These are phyloP conservation scores for Sternarchorhynchus goeldii DNA, from an alignment of 2,797 vertebrate genomes.

Conservation along the genomic window DNA sequence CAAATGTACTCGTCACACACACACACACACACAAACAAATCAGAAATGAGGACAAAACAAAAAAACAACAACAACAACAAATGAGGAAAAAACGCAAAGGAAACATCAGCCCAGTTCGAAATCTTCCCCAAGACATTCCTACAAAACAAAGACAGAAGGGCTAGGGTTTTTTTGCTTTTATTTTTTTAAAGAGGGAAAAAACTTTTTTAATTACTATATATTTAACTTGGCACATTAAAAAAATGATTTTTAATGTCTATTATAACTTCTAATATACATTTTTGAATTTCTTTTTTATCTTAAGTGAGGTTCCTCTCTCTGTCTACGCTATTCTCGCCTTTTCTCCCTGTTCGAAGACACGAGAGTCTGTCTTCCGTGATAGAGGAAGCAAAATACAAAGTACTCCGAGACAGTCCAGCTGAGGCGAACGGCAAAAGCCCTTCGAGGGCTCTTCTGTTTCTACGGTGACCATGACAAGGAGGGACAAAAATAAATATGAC, in stretches of 20 bases:
- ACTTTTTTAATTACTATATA: slow-evolving; percentile 9
- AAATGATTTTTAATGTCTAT: background rate
- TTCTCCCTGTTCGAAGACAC: no score
- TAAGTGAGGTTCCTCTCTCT: no score
- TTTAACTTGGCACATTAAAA: background rate
- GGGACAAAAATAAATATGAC: slow-evolving; percentile 57
- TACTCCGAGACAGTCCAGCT: background rate
- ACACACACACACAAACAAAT: slow-evolving; percentile 57
- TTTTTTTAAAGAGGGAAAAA: slow-evolving; percentile 2
- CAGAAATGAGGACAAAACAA: slow-evolving; percentile 31
- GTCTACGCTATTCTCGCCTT: no score
- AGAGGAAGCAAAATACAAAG: background rate
- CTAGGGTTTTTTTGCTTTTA: no score
- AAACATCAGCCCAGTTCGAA: slow-evolving; percentile 14
- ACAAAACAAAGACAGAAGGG: slow-evolving; percentile 23
- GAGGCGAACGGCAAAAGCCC: background rate
- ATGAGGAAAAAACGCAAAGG: slow-evolving; percentile 10
- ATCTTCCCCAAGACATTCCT: slow-evolving; percentile 28
- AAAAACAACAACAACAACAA: slow-evolving; percentile 34
- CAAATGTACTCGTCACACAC: slow-evolving; percentile 64
- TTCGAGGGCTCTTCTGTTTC: slow-evolving; percentile 52
- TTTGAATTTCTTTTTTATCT: background rate
- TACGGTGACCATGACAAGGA: slow-evolving; percentile 77
- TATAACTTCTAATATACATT: background rate
- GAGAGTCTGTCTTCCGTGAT: background rate